Evolutionary conservation across 1,140 invertebrate genomes (phyloP).

Genomic region (Drosophila neocordata): DNA sequence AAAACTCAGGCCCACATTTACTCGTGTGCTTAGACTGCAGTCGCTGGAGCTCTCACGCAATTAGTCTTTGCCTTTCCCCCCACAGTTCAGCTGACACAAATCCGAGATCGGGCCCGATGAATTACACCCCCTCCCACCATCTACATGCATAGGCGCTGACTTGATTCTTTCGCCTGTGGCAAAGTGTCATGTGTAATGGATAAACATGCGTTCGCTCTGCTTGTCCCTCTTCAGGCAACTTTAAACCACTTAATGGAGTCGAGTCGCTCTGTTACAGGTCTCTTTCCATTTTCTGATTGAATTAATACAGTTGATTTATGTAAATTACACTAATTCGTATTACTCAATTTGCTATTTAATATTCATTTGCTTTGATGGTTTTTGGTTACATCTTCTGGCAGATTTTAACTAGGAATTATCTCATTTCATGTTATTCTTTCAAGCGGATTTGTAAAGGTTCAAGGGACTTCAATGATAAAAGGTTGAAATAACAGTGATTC

Average conservation of each 20-base stretch:
- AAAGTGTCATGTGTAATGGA: constrained; percentile 46
- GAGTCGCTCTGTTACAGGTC: constrained; percentile 45
- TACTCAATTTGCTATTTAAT: constrained; percentile 78
- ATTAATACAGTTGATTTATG: constrained; percentile 76
- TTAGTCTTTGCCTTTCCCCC: constrained; percentile 26
- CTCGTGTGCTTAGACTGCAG: constrained; percentile 44
- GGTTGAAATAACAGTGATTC: neutral
- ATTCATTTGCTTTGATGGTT: constrained; percentile 52
- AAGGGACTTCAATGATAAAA: neutral
- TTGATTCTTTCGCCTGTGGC: constrained; percentile 14
- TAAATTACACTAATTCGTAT: constrained; percentile 80
- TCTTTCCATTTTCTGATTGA: constrained; percentile 64
- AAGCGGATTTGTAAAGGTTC: constrained; percentile 19
- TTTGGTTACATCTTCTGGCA: constrained; percentile 13
- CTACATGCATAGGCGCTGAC: neutral
- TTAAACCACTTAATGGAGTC: constrained; percentile 75
- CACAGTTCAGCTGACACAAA: constrained; percentile 35
- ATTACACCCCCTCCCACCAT: constrained; percentile 2
- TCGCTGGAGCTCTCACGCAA: constrained; percentile 47
- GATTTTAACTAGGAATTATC: constrained; percentile 27
- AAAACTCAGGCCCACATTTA: constrained; percentile 23
- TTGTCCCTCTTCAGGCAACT: constrained; percentile 41
- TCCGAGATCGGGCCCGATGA: constrained; percentile 34
- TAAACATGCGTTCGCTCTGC: constrained; percentile 23
- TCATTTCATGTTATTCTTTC: constrained; percentile 30